Evolutionary conservation across 2,113 vertebrate genomes (phyloP).

Genomic region (Seriola quinqueradiata): DNA sequence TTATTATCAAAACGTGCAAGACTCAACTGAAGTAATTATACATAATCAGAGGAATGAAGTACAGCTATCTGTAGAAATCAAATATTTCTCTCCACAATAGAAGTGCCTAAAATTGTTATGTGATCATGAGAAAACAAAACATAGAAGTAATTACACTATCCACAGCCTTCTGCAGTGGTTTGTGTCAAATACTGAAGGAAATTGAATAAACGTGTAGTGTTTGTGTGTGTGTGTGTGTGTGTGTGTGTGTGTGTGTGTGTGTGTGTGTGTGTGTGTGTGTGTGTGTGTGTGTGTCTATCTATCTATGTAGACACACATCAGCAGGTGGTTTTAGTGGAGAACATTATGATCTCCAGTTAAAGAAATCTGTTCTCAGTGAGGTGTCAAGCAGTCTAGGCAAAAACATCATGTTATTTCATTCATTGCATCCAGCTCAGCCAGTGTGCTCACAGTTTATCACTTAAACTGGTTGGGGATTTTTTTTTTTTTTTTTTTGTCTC

Average conservation of each 20-base stretch:
- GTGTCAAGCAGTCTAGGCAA: slow-evolving; percentile 10
- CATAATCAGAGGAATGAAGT: background rate
- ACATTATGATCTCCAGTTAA: slow-evolving; percentile 24
- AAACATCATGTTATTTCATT: slow-evolving; percentile 6
- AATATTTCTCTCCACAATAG: background rate
- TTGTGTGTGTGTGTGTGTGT: background rate
- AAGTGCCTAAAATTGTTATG: background rate
- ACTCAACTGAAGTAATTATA: background rate
- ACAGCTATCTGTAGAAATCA: background rate
- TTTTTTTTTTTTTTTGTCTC: background rate
- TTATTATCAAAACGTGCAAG: background rate
- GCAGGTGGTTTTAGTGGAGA: slow-evolving; percentile 8
- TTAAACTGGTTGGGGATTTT: background rate
- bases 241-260: too few relatives aligned
- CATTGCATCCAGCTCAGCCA: background rate
- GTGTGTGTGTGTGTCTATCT: background rate
- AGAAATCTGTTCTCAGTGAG: slow-evolving; percentile 1
- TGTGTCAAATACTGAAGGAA: background rate
- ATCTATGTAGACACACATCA: background rate
- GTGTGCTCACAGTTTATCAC: slow-evolving; percentile 7
- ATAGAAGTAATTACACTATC: slow-evolving; percentile 1
- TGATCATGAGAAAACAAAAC: background rate
- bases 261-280: background rate
- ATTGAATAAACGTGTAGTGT: background rate
- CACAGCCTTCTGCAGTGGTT: background rate